Percentiles rank a stretch among this genome's conserved stretches.
Conservation (phyloP, 2,113 vertebrate genomes). For the Megalops atlanticus region DNA sequence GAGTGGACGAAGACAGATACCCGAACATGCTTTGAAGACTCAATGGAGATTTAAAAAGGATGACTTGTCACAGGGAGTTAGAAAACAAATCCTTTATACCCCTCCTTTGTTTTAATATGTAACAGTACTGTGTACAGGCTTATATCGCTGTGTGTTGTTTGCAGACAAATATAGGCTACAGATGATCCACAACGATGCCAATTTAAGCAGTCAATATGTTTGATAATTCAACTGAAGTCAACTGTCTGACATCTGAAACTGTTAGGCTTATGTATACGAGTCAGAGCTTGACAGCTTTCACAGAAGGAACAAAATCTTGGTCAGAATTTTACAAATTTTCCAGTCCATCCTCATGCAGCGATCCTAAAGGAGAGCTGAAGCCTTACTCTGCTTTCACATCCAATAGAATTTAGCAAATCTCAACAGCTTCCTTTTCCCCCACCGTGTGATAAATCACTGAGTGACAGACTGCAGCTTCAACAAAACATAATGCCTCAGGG, state of each 20-base stretch:
- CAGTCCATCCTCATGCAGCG: constrained; percentile 31
- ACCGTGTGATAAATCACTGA: constrained; percentile 67
- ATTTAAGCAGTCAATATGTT: too few relatives aligned
- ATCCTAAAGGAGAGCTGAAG: constrained; percentile 33
- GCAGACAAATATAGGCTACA: too few relatives aligned
- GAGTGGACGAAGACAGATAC: too few relatives aligned
- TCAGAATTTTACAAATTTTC: constrained; percentile 36
- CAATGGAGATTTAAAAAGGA: too few relatives aligned
- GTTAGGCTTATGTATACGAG: background rate
- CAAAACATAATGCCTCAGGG: constrained; percentile 63
- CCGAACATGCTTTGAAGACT: too few relatives aligned
- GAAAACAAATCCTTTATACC: too few relatives aligned
- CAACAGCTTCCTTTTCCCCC: constrained; percentile 56
- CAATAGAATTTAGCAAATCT: constrained; percentile 64
- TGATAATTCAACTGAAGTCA: too few relatives aligned
- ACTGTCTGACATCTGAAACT: background rate
- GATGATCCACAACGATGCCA: too few relatives aligned
- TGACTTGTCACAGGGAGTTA: too few relatives aligned
- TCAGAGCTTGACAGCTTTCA: background rate
- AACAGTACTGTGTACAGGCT: too few relatives aligned
- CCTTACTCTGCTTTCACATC: constrained; percentile 52
- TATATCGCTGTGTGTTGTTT: too few relatives aligned
- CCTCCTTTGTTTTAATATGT: too few relatives aligned
- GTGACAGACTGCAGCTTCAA: constrained; percentile 65
- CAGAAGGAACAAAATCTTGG: background rate